phyloP scores from a whole-genome alignment of 2,888 invertebrate species.

The Mythimna vitellina region DNA sequence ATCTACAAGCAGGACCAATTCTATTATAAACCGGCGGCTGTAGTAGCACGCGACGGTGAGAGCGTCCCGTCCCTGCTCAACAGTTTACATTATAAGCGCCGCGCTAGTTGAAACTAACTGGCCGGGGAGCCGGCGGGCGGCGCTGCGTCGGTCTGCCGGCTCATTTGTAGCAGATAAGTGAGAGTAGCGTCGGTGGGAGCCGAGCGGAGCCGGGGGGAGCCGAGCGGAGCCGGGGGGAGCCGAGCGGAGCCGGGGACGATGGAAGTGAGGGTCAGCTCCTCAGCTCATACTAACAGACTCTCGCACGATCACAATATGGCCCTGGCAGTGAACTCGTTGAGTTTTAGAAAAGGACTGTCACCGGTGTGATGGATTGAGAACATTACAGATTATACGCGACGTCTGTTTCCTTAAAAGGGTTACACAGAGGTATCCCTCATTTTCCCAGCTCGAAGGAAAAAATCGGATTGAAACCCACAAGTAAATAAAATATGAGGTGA shows the following conservation, averaged over 20 bases:
- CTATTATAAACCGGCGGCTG: no score
- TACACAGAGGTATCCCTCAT: no score
- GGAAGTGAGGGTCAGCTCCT: not conserved
- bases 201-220: not conserved
- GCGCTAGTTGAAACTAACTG: constrained; percentile 15
- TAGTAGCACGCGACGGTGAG: not conserved
- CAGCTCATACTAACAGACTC: not conserved
- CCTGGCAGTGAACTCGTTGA: not conserved
- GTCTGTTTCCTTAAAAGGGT: not conserved
- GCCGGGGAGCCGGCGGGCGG: not conserved
- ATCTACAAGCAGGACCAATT: not conserved
- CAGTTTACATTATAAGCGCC: not conserved
- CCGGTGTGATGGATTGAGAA: not conserved
- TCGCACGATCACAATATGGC: not conserved
- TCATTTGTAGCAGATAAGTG: constrained; percentile 36
- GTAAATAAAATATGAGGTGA: no score
- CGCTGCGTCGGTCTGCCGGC: not conserved
- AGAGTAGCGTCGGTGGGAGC: constrained; percentile 12
- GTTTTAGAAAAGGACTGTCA: not conserved
- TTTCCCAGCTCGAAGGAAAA: not conserved
- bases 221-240: not conserved
- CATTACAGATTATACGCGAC: not conserved
- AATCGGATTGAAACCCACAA: no score
- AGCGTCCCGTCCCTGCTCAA: not conserved
- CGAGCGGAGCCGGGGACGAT: not conserved